These are phyloP conservation scores for Pentalonia nigronervosa DNA, from an alignment of 1,140 invertebrate species.

Conservation along the genomic window DNA sequence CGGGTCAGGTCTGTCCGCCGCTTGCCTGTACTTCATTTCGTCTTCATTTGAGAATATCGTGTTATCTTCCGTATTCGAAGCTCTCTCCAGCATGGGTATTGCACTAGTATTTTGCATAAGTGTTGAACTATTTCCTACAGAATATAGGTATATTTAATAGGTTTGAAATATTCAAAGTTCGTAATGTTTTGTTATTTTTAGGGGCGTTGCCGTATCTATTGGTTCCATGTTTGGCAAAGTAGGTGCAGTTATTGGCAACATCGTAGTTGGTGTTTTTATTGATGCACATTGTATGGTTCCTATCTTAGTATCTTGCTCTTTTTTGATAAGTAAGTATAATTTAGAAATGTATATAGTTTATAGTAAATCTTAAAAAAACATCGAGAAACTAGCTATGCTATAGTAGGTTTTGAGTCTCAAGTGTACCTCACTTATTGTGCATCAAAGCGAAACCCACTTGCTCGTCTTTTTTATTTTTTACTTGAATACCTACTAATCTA, in stretches of 20 bases:
- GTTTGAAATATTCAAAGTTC: not conserved
- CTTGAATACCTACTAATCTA: no score
- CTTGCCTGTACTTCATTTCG: conserved; percentile 36
- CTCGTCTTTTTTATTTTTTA: no score
- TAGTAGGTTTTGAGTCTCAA: no score
- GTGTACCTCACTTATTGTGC: no score
- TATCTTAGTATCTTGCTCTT: conserved; percentile 21
- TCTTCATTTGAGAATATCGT: conserved; percentile 27
- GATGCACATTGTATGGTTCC: conserved; percentile 35
- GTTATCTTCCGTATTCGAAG: conserved; percentile 3
- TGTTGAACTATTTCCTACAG: conserved; percentile 34
- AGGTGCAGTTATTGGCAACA: conserved; percentile 36
- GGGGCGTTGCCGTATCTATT: conserved; percentile 32
- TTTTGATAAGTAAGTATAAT: conserved; percentile 26
- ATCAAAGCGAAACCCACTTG: no score
- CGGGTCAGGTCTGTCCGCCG: not conserved
- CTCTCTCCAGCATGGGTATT: conserved; percentile 28
- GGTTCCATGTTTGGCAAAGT: conserved; percentile 34
- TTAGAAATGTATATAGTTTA: not conserved
- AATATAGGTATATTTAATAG: conserved; percentile 6
- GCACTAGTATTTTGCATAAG: conserved; percentile 30
- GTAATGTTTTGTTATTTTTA: not conserved
- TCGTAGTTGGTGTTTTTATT: conserved; percentile 32
- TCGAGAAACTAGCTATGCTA: no score
- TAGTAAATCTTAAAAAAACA: no score